These are phyloP conservation scores for Asbolus verrucosus DNA, from an alignment of 1,140 invertebrate genomes.

Conservation along the genomic window DNA sequence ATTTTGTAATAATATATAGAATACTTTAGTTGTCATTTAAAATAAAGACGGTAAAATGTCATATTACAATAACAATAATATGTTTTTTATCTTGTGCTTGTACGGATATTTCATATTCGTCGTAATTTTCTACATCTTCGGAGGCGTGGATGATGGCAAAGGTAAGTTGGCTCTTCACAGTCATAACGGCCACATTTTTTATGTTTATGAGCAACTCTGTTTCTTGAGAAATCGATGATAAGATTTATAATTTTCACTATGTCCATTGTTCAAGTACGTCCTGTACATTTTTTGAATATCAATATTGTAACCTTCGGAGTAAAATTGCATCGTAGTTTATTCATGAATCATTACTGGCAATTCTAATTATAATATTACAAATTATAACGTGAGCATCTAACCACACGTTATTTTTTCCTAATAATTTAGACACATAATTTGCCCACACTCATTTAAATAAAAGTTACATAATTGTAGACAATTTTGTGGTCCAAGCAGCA, in stretches of 20 bases:
- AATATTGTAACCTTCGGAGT: background rate
- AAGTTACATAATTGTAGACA: no score
- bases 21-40: slow-evolving; percentile 20
- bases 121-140: background rate
- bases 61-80: background rate
- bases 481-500: no score
- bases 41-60: slow-evolving; percentile 22
- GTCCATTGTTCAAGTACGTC: slow-evolving; percentile 17
- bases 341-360: no score
- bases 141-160: background rate
- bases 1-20: slow-evolving; percentile 7
- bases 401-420: no score
- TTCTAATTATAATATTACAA: no score
- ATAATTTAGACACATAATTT: no score
- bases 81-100: slow-evolving; percentile 11
- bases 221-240: no score
- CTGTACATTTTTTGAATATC: background rate
- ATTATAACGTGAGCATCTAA: no score
- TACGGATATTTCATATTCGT: slow-evolving; percentile 5
- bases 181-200: background rate
- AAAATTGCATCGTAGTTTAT: background rate
- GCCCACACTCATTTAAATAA: no score
- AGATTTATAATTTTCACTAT: slow-evolving; percentile 6
- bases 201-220: background rate
- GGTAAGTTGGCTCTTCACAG: slow-evolving; percentile 12